These are phyloP conservation scores for Iphiclides podalirius DNA, from an alignment of 2,888 invertebrate genomes.

Conservation along the genomic window DNA sequence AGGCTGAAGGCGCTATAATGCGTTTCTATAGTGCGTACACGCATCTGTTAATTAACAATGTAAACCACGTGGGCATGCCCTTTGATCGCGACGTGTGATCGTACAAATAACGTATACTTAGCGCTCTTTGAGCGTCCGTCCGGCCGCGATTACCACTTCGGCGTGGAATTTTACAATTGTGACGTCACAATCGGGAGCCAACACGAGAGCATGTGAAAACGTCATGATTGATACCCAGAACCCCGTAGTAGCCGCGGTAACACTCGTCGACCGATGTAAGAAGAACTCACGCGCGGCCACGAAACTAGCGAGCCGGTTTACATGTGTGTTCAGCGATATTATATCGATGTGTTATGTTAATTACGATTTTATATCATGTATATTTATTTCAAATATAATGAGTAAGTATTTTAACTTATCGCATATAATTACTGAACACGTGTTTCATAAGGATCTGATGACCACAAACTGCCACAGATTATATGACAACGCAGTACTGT, in stretches of 20 bases:
- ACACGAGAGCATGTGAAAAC: constrained; percentile 25
- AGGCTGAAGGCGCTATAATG: too few relatives aligned
- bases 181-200: background rate
- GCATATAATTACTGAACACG: too few relatives aligned
- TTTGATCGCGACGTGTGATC: constrained; percentile 9
- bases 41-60: background rate
- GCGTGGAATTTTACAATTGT: constrained; percentile 25
- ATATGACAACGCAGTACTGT: too few relatives aligned
- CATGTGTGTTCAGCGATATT: too few relatives aligned
- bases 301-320: constrained; percentile 28
- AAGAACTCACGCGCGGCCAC: constrained; percentile 27
- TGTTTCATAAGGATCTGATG: too few relatives aligned
- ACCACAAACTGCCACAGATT: too few relatives aligned
- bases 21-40: too few relatives aligned
- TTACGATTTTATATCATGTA: too few relatives aligned
- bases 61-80: background rate
- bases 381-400: too few relatives aligned
- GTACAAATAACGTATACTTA: constrained; percentile 13
- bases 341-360: too few relatives aligned
- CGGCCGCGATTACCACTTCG: constrained; percentile 13
- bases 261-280: constrained; percentile 31
- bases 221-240: constrained; percentile 39
- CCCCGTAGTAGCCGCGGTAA: constrained; percentile 21
- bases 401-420: too few relatives aligned
- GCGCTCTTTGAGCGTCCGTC: constrained; percentile 1